phyloP scores from a whole-genome alignment of 2,888 invertebrate species.

The Belgica antarctica region DNA sequence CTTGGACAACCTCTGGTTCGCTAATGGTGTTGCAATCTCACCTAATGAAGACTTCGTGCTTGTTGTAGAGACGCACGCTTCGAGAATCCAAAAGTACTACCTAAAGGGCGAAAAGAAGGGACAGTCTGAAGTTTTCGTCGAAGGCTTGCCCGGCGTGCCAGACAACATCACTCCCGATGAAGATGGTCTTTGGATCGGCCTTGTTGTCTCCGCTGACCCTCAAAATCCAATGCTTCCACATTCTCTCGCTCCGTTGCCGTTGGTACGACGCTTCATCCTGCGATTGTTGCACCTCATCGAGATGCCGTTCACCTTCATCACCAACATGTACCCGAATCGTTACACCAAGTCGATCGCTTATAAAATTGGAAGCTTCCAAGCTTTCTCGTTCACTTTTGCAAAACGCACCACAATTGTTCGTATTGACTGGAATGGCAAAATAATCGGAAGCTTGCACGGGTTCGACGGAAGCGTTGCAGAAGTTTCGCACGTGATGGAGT shows the following conservation, averaged over 20 bases:
- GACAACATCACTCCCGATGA: conserved; percentile 50
- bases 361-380: conserved; percentile 67
- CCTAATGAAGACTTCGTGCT: conserved; percentile 78
- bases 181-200: conserved; percentile 66
- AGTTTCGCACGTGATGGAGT: conserved; percentile 67
- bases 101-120: conserved; percentile 79
- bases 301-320: conserved; percentile 62
- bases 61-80: conserved; percentile 68
- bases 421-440: conserved; percentile 69
- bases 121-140: conserved; percentile 73
- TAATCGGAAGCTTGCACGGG: conserved; percentile 67
- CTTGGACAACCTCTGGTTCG: conserved; percentile 72
- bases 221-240: conserved; percentile 60
- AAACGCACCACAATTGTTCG: conserved; percentile 62
- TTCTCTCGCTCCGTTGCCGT: conserved; percentile 62
- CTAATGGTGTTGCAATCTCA: conserved; percentile 84
- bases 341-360: conserved; percentile 63
- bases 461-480: conserved; percentile 58
- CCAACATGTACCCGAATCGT: conserved; percentile 66
- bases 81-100: conserved; percentile 72
- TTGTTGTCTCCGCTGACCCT: conserved; percentile 59
- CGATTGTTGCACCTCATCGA: conserved; percentile 63
- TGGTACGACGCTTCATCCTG: conserved; percentile 64
- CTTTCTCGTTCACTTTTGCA: conserved; percentile 53
- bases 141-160: conserved; percentile 68